A percentile compares a stretch with the other conserved stretches of the same genome.
Conservation (phyloP, 2,888 invertebrate species). For the Diogma glabrata region DNA sequence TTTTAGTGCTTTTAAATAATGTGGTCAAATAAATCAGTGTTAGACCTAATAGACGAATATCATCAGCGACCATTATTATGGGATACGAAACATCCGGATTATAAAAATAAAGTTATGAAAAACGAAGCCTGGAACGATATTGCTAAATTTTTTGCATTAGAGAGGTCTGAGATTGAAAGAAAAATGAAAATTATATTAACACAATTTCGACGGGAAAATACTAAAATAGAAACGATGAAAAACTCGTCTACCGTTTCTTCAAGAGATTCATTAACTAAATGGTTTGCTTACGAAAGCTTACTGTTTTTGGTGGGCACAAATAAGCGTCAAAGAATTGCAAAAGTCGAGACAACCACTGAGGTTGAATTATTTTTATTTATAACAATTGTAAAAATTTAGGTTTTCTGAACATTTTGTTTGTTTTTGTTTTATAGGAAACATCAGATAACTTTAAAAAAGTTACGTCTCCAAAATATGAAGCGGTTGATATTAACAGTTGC, state of each 20-base stretch:
- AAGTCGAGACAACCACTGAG: no score
- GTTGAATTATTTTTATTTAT: no score
- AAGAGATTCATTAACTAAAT: not conserved
- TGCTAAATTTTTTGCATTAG: not conserved
- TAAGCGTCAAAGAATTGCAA: no score
- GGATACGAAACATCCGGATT: not conserved
- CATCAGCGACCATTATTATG: slow-evolving; percentile 3
- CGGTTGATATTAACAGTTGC: no score
- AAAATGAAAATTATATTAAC: slow-evolving; percentile 8
- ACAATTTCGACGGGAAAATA: slow-evolving; percentile 7
- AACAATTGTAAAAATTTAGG: no score
- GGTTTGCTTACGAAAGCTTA: slow-evolving; percentile 1
- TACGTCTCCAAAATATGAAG: no score
- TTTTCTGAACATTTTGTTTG: no score
- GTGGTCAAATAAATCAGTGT: not conserved
- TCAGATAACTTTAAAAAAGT: no score
- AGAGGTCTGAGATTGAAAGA: not conserved
- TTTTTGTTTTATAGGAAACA: no score
- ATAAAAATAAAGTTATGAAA: slow-evolving; percentile 1
- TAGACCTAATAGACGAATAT: slow-evolving; percentile 3
- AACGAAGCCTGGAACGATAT: slow-evolving; percentile 3
- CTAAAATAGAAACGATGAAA: not conserved
- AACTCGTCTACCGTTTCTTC: not conserved
- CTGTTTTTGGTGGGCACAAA: no score
- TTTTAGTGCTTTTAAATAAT: no score